A percentile compares a stretch with the other conserved stretches of the same genome.
Evolutionary conservation across 1,140 invertebrate species (phyloP).

Genomic region (Drosophila tristis): DNA sequence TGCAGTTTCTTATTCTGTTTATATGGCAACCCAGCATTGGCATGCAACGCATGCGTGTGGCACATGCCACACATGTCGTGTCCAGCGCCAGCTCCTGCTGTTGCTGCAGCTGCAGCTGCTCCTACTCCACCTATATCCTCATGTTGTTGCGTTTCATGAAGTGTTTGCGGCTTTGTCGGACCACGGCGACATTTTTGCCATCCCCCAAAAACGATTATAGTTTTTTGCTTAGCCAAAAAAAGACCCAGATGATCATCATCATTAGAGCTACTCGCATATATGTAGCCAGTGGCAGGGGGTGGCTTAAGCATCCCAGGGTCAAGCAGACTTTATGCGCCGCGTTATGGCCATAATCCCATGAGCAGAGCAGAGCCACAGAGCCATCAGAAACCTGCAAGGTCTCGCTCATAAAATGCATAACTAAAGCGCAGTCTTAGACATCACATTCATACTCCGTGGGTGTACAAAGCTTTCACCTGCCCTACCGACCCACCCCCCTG

Average conservation of each 20-base stretch:
- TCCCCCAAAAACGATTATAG: conserved; percentile 41
- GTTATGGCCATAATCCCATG: conserved; percentile 40
- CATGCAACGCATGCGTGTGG: conserved; percentile 64
- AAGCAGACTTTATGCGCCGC: conserved; percentile 46
- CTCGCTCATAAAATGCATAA: conserved; percentile 55
- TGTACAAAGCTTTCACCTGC: conserved; percentile 36
- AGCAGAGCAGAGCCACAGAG: conserved; percentile 30
- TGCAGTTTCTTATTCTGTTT: conserved; percentile 58
- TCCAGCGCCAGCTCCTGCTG: conserved; percentile 20
- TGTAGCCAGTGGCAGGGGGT: not conserved
- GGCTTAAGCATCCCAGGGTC: conserved; percentile 6
- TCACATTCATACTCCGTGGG: conserved; percentile 37
- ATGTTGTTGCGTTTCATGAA: conserved; percentile 49
- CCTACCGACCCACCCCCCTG: not conserved
- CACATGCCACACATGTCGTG: conserved; percentile 59
- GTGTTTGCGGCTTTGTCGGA: conserved; percentile 53
- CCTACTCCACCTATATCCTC: conserved; percentile 20
- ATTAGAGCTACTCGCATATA: conserved; percentile 37
- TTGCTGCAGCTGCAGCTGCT: not conserved
- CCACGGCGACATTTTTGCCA: conserved; percentile 32
- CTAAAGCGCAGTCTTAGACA: conserved; percentile 52
- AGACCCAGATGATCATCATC: conserved; percentile 44
- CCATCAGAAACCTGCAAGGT: conserved; percentile 55
- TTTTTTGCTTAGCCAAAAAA: conserved; percentile 40
- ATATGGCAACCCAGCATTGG: conserved; percentile 53